Percentiles rank a stretch among this genome's conserved stretches.
Conservation (phyloP, 2,888 invertebrate species). For the Cataglyphis cursor region DNA sequence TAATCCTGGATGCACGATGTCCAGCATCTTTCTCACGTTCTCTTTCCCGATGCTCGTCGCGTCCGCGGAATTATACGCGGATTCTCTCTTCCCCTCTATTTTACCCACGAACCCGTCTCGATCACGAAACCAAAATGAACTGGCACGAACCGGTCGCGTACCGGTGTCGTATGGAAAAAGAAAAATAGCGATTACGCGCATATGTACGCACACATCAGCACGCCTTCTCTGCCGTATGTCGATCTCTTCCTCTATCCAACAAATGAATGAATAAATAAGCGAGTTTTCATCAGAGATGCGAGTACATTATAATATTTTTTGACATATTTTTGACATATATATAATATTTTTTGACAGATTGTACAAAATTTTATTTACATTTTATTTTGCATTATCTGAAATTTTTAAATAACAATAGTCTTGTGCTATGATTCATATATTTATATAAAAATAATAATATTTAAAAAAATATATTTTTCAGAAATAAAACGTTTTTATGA, state of each 20-base stretch:
- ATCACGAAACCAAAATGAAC: slow-evolving; percentile 54
- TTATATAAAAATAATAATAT: neutral
- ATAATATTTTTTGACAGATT: neutral
- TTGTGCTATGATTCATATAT: neutral
- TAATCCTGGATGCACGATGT: neutral
- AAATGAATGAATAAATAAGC: neutral
- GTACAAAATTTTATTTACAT: neutral
- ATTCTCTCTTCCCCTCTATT: slow-evolving; percentile 41
- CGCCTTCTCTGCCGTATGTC: neutral
- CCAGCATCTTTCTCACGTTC: neutral
- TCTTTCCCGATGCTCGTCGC: neutral
- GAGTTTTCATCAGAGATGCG: neutral
- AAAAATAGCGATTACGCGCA: slow-evolving; percentile 29
- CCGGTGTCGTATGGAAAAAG: slow-evolving; percentile 41
- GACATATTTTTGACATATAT: neutral
- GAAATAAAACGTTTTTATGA: neutral
- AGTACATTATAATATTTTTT: neutral
- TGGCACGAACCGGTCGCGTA: slow-evolving; percentile 61
- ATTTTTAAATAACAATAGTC: neutral
- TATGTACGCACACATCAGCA: slow-evolving; percentile 20
- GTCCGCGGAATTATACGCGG: neutral
- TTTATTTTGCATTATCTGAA: neutral
- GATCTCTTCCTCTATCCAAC: neutral
- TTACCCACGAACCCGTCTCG: slow-evolving; percentile 13
- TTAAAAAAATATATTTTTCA: neutral